Conservation (phyloP, 2,888 invertebrate species). For the Noctua janthe region DNA sequence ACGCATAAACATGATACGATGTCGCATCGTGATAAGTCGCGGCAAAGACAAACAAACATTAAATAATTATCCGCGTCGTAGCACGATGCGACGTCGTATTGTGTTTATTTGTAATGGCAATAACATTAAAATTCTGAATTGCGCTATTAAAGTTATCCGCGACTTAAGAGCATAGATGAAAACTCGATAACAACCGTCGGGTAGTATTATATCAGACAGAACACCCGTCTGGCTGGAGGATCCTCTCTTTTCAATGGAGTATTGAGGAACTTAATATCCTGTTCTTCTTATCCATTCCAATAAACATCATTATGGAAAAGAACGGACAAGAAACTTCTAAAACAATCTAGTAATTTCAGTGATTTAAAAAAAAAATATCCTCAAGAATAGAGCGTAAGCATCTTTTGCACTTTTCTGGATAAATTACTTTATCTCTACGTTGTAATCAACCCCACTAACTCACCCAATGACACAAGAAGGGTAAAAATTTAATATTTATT, state of each 20-base stretch:
- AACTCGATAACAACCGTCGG: background rate
- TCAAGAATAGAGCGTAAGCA: background rate
- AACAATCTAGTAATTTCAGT: background rate
- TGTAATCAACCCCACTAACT: background rate
- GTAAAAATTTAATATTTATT: slow-evolving; percentile 50
- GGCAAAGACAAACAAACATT: no score
- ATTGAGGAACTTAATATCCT: background rate
- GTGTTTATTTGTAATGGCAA: no score
- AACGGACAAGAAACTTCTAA: background rate
- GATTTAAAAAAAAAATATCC: background rate
- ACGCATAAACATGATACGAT: no score
- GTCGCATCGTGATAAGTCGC: no score
- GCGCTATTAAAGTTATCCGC: no score
- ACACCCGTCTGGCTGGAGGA: background rate
- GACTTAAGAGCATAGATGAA: background rate
- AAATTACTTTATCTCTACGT: background rate
- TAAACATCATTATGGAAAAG: background rate
- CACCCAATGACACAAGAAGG: background rate
- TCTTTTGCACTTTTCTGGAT: background rate
- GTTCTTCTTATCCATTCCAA: background rate
- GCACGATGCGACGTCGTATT: no score
- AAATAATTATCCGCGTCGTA: no score
- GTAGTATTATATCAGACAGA: background rate
- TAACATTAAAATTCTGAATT: no score
- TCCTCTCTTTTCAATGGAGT: background rate